Evolutionary conservation across 1,140 invertebrate genomes (phyloP), one percentile per base, ranked within the genome.

Genomic region (Chironomus tepperi): DNA sequence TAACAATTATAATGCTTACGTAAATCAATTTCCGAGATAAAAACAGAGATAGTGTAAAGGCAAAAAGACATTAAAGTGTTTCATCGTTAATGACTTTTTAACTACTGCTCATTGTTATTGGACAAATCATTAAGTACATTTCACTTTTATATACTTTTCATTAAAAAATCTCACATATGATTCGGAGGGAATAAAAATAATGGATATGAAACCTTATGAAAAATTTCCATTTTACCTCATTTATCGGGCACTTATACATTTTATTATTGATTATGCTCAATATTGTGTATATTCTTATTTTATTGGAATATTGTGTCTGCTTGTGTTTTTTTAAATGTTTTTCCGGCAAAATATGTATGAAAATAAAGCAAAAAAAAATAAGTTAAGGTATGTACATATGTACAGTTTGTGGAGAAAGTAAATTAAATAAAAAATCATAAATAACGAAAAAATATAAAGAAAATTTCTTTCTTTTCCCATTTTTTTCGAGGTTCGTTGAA

Each of bases 361-460:
- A 34, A 34, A 34, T 34, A 34, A 34, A 5, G 24, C 24, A 34
- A 34, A 34, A 34, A 34, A 34, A n/a, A n/a, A n/a, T n/a, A n/a
- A n/a, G n/a, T n/a, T 34, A 57, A 57, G 47, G 47, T 57, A 57
- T 12, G 47, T 15, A n/a, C 47, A 57, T 57, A 47, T 47, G 15
- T 15, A 57, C 47, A n/a, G n/a, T 57, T 57, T 57, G 47, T 57
- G n/a, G 47, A 57, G 47, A 57, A 57, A 57, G 47, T 57, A 57
- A 57, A 57, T 57, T 57, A 57, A 57, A 57, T 57, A 57, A 57
- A 57, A 47, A 57, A 57, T 57, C 47, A 57, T 57, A 15, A 57
- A 57, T 57, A 15, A 57, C 24, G 24, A 34, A 34, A 34, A n/a
- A 57, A 57, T 15, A n/a, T n/a, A 57, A n/a, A 57, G 47, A 57